A percentile compares a stretch with the other conserved stretches of the same genome.
Evolutionary conservation across 2,888 invertebrate genomes (phyloP).

Genomic region (Pemphredon lugubris): DNA sequence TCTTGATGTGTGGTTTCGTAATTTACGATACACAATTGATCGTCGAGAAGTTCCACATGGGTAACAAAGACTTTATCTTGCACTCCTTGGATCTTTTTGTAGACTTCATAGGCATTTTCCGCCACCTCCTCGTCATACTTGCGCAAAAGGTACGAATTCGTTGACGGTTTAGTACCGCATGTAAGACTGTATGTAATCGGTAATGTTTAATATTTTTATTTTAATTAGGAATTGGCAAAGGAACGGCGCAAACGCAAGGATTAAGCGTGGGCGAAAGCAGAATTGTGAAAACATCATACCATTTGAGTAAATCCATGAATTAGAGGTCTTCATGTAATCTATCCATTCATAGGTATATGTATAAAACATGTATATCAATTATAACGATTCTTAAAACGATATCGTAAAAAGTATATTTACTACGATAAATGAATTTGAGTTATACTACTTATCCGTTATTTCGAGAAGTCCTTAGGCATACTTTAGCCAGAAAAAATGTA

Average conservation of each 20-base stretch:
- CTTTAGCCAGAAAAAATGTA: constrained; percentile 38
- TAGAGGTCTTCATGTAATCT: constrained; percentile 80
- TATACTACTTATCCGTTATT: constrained; percentile 59
- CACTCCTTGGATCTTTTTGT: constrained; percentile 97
- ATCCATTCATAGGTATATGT: constrained; percentile 72
- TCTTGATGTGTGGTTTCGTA: constrained; percentile 96
- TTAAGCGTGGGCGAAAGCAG: constrained; percentile 51
- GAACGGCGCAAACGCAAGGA: constrained; percentile 76
- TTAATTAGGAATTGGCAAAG: constrained; percentile 65
- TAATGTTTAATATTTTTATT: neutral
- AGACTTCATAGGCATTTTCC: constrained; percentile 97
- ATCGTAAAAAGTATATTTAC: constrained; percentile 67
- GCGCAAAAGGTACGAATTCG: constrained; percentile 89
- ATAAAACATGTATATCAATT: constrained; percentile 51
- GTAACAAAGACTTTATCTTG: constrained; percentile 95
- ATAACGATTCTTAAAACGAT: constrained; percentile 34
- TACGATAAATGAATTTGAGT: constrained; percentile 63
- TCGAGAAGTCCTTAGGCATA: constrained; percentile 42
- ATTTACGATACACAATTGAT: constrained; percentile 98
- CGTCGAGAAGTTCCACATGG: constrained; percentile 94
- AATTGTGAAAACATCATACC: constrained; percentile 63
- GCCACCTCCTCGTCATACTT: constrained; percentile 93
- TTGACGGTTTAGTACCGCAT: neutral
- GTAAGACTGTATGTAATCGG: neutral
- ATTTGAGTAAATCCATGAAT: constrained; percentile 79